These are phyloP conservation scores for Ascaphus truei DNA, from an alignment of 2,113 vertebrate genomes.

Conservation along the genomic window DNA sequence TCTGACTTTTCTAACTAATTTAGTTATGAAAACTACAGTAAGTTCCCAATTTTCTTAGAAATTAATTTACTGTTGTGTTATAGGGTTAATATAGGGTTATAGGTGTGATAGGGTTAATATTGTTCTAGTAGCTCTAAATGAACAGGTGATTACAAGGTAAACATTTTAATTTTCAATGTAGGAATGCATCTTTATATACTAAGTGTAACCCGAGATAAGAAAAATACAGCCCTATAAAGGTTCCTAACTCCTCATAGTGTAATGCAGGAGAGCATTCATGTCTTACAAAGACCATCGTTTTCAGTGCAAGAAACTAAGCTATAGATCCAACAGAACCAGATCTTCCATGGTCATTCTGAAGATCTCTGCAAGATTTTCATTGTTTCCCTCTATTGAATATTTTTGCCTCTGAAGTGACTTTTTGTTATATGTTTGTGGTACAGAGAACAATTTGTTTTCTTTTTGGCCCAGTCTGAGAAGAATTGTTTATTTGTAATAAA, in stretches of 20 bases:
- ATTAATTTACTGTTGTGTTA: no score
- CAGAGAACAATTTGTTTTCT: neutral
- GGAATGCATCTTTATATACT: slow-evolving; percentile 33
- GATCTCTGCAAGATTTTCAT: neutral
- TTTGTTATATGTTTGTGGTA: neutral
- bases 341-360: slow-evolving; percentile 5
- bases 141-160: slow-evolving; percentile 55
- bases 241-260: neutral
- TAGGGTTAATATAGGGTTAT: no score
- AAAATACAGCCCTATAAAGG: slow-evolving; percentile 38
- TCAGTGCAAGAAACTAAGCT: neutral
- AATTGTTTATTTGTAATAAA: neutral
- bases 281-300: slow-evolving; percentile 19
- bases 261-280: neutral
- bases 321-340: neutral
- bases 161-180: slow-evolving; percentile 58
- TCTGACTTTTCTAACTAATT: no score
- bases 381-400: neutral
- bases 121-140: no score
- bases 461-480: neutral
- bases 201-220: slow-evolving; percentile 47
- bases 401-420: neutral
- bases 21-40: no score
- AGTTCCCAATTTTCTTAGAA: no score
- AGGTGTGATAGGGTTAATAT: no score